These are phyloP conservation scores for Morpho achilles DNA, from an alignment of 2,888 invertebrate genomes.

Conservation along the genomic window DNA sequence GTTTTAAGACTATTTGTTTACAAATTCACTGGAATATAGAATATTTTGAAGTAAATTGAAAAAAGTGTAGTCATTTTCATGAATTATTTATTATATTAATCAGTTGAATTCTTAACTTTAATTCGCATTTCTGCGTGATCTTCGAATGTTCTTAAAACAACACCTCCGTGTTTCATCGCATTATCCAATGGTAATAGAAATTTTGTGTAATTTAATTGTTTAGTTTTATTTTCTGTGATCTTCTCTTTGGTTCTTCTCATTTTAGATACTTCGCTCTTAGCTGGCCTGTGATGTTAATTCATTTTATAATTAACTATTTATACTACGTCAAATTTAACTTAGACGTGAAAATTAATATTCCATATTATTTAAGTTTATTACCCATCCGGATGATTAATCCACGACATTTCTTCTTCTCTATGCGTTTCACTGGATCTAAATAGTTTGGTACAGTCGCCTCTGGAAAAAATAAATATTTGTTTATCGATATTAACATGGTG, in stretches of 20 bases:
- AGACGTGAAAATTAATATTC: too few relatives aligned
- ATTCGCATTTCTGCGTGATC: constrained; percentile 7
- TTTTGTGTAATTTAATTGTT: constrained; percentile 2
- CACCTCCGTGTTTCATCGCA: constrained; percentile 35
- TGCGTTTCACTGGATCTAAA: constrained; percentile 52
- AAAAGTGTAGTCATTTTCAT: background rate
- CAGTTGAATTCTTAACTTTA: constrained; percentile 1
- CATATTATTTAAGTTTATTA: constrained; percentile 25
- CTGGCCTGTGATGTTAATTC: constrained; percentile 40
- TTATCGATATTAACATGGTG: background rate
- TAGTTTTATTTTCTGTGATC: constrained; percentile 6
- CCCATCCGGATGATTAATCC: constrained; percentile 59
- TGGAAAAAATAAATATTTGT: constrained; percentile 31
- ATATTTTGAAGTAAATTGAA: background rate
- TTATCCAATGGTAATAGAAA: constrained; percentile 24
- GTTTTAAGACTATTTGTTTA: too few relatives aligned
- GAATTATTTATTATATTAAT: background rate
- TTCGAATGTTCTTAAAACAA: constrained; percentile 35
- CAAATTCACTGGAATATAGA: background rate
- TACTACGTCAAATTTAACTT: too few relatives aligned
- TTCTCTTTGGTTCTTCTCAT: constrained; percentile 35
- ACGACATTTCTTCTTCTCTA: constrained; percentile 45
- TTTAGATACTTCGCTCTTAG: constrained; percentile 42
- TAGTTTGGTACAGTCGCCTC: constrained; percentile 46
- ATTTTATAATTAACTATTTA: background rate